Evolutionary conservation across 2,113 vertebrate species (phyloP), one percentile per base, ranked within the genome.

Genomic region (Lophotis ruficrista): DNA sequence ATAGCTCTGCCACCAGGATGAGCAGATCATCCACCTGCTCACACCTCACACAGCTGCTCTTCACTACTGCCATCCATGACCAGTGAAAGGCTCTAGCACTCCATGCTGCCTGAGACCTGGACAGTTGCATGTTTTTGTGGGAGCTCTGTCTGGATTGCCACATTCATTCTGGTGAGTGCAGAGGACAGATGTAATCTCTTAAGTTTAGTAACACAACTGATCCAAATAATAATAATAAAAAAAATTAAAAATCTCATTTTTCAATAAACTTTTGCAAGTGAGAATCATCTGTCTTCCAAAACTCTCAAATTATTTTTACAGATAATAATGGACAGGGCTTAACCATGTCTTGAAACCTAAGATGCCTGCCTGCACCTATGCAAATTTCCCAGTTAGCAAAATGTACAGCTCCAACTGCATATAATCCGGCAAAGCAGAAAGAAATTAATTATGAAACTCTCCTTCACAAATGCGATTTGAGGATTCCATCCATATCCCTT

Each of bases 401-500:
- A 94, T 7, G 45, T 48, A 94, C n/a, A 73, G 50, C 25, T 90
- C 24, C 38, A 88, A 45, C 27, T 73, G n/a, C 61, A 76, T 1
- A 71, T 41, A 87, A 72, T 69, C 51, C 64, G 48, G 41, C 24
- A 89, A 91, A 94, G 48, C 51, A 75, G 57, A 84, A 93, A 48
- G 3, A 91, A 95, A 87, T 87, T 84, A 84, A 92, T 95, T 85
- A 84, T 41, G 25, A 79, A 94, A 71, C 35, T 78, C 43, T 43
- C 58, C 43, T 78, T 73, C 19, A 69, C 48, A 83, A 96, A 95
- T 68, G 57, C 0, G 0, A 93, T 94, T 95, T 93, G 57, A 89
- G 69, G 60, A 78, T 91, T 92, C 47, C 87, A 60, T 75, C 75
- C 24, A 33, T 86, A 94, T 75, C 65, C 69, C 30, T 41, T 91